Evolutionary conservation across 2,113 vertebrate genomes (phyloP), one percentile per base, ranked within the genome.

Genomic region (Myanophis thanlyinensis): DNA sequence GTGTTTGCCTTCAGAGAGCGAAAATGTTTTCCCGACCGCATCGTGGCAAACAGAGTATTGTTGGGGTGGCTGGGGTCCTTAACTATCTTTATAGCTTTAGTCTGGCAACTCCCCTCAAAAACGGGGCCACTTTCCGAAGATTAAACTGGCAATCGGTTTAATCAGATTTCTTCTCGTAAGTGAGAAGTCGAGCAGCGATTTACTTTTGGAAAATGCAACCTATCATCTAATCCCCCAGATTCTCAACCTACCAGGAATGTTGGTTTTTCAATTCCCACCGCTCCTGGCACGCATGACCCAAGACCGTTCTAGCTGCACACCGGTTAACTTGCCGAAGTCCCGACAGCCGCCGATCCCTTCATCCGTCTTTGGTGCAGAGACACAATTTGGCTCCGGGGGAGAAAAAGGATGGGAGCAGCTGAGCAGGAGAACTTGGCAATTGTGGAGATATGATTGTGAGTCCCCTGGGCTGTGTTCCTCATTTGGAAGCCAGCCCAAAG

Each of bases 401-500:
- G 47, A 15, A 12, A 30, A 25, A n/a, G n/a, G 35, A 22, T 0
- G 86, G 46, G 80, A 54, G 46, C n/a, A 85, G 89, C 80, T 90
- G 92, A 52, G 62, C 67, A 25, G n/a, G 47, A 84, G 51, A 53
- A 18, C 18, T 4, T 13, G 10, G 59, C 30, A 27, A 52, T 27
- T 5, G 27, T 5, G 15, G 10, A 10, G 20, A 25, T 5, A 51
- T 1, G 46, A 35, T 15, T 35, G 47, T 1, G 1, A 9, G 15
- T 10, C 40, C 23, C 20, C 10, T 9, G 40, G 35, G 9, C 44
- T 25, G 18, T 18, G 5, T 90, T 91, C 85, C 23, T 2, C 0
- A 44, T 62, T 85, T 0, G 0, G 13, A 56, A 88, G 12, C 53
- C 30, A 5, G 88, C n/a, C 0, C 0, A 22, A 35, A 59, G 87